Conservation (phyloP, 2,113 vertebrate species). For the Rhinolophus ferrumequinum region DNA sequence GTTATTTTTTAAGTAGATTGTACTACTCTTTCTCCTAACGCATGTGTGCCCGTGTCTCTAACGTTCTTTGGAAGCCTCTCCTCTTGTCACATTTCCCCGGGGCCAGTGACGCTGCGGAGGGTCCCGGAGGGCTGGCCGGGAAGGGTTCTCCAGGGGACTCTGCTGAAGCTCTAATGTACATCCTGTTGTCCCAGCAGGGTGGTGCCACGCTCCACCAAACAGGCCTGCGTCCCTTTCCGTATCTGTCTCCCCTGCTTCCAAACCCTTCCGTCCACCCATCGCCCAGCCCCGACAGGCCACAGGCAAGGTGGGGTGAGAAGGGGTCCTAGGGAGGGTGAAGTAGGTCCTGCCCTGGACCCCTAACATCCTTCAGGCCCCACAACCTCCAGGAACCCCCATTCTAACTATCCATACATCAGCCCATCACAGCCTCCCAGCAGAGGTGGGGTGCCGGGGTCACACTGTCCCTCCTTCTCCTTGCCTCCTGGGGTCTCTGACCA, state of each 20-base stretch:
- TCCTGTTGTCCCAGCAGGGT: background rate
- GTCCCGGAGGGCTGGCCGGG: no score
- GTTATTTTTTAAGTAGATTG: background rate
- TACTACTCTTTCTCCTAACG: fast-evolving
- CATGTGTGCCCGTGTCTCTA: fast-evolving
- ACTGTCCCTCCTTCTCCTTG: background rate
- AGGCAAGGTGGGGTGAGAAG: background rate
- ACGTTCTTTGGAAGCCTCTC: background rate
- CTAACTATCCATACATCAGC: no score
- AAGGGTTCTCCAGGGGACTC: fast-evolving
- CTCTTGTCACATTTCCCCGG: fast-evolving
- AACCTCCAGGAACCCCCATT: fast-evolving
- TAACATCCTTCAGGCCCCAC: background rate
- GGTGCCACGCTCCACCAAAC: fast-evolving
- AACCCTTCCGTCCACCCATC: fast-evolving
- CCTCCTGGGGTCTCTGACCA: background rate
- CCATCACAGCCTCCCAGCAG: background rate
- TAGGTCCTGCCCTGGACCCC: background rate
- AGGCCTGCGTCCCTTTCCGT: background rate
- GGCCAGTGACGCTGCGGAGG: background rate
- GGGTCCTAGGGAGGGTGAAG: background rate
- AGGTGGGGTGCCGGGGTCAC: background rate
- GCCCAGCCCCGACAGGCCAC: background rate
- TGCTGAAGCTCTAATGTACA: fast-evolving
- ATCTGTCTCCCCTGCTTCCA: fast-evolving